Evolutionary conservation across 1,140 invertebrate genomes (phyloP), one percentile per base, ranked within the genome.

Genomic region (Popillia japonica): DNA sequence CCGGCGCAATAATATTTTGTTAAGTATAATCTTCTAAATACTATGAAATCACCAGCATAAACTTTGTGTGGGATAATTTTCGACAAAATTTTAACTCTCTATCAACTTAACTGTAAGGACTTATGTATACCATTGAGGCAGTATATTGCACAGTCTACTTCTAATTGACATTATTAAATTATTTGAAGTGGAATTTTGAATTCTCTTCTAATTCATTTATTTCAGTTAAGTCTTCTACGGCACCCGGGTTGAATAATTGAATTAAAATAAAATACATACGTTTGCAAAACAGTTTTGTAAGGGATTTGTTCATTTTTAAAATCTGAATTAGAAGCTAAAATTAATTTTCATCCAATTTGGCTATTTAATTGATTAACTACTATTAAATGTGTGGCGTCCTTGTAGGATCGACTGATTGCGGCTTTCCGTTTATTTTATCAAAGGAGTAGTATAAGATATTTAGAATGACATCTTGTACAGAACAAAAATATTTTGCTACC

Each of bases 171-270:
- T 68, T 22, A 68, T 68, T 68, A 68, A n/a, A 22, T 68, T 68
- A 68, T 68, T 68, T 20, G 61, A 68, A 22, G 61, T 23, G 61
- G 61, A 22, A 68, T 68, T 68, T 68, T 68, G 22, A 68, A 68
- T 68, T 68, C 61, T 68, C 61, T 68, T 23, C 20, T 68, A 68
- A 68, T 68, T 68, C 27, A 68, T 22, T 68, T 68, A 68, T 34
- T 10, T 10, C 6, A 34, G 22, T 68, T 68, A 68, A 68, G n/a
- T 10, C 20, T 68, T 27, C 10, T 22, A 22, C 9, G 22, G 61
- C 4, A 17, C 61, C 4, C 22, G 20, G 20, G 27, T 23, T 34
- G 11, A 17, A 22, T 68, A 68, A 68, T 68, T 34, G 3, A 68
- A 68, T 68, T 68, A n/a, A 61, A 17, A 20, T 68, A 17, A 9